A percentile compares a stretch with the other conserved stretches of the same genome.
Evolutionary conservation across 2,888 invertebrate genomes (phyloP).

Genomic region (Lepidochrysops patricia): DNA sequence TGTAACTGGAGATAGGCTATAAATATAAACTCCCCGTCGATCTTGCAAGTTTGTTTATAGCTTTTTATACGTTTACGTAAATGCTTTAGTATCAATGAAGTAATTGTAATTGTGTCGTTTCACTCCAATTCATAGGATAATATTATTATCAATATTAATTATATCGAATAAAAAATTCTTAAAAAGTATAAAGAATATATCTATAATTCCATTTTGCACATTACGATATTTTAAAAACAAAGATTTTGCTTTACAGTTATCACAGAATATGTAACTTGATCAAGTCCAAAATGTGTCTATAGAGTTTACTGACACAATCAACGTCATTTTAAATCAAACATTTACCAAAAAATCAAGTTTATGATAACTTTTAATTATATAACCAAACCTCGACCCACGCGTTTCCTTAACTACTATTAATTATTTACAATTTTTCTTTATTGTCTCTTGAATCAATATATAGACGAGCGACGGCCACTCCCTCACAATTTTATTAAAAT

Average conservation of each 20-base stretch:
- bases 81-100: too few species aligned
- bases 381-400: neutral
- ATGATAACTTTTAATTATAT: neutral
- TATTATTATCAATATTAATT: too few species aligned
- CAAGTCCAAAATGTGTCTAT: neutral
- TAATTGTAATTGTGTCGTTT: too few species aligned
- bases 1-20: conserved; percentile 2
- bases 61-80: too few species aligned
- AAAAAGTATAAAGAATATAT: too few species aligned
- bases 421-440: conserved; percentile 6
- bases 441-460: conserved; percentile 5
- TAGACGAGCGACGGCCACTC: neutral
- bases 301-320: neutral
- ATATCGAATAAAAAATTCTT: neutral
- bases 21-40: neutral
- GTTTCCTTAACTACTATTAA: conserved; percentile 1
- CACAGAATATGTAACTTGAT: neutral
- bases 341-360: neutral
- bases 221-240: neutral
- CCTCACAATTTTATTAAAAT: conserved; percentile 18
- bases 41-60: neutral
- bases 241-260: neutral
- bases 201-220: neutral
- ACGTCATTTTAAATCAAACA: neutral
- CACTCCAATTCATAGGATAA: too few species aligned